phyloP scores from a whole-genome alignment of 2,797 vertebrate species.

The Phylloscopus collybita region DNA sequence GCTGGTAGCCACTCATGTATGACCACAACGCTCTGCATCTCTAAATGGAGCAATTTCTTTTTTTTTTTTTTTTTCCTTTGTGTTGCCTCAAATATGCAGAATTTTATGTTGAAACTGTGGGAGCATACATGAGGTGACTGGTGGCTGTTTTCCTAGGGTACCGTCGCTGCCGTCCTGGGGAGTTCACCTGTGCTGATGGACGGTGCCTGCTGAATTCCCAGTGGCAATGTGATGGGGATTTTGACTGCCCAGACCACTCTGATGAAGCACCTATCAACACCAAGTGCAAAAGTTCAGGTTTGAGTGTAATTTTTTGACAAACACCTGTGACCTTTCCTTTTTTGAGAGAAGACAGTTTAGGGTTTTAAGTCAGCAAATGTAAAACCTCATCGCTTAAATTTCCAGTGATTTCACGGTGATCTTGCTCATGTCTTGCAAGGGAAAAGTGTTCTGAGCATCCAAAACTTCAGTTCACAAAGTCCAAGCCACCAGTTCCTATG shows the following conservation, averaged over 20 bases:
- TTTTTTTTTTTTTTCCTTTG: background rate
- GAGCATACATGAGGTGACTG: background rate
- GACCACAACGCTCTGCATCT: background rate
- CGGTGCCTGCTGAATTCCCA: constrained; percentile 92
- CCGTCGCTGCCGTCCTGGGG: constrained; percentile 86
- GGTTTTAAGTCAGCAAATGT: background rate
- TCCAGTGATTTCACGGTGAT: background rate
- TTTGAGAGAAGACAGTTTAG: background rate
- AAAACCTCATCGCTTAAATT: background rate
- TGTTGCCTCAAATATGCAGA: background rate
- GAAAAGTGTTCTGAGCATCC: background rate
- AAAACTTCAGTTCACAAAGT: background rate
- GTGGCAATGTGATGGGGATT: constrained; percentile 96
- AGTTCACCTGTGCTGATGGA: constrained; percentile 93
- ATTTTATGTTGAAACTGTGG: background rate
- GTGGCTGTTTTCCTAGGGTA: constrained; percentile 82
- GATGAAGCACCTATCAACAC: constrained; percentile 94
- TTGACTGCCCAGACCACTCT: constrained; percentile 94
- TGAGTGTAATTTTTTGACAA: background rate
- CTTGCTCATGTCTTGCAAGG: background rate
- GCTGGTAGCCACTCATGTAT: fast-evolving
- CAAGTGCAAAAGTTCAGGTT: constrained; percentile 93
- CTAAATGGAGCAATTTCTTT: background rate
- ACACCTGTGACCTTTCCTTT: fast-evolving
- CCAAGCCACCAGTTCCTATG: background rate